Base-by-base conservation (phyloP, 2,888 invertebrate species). In the Calephelis perditalis region DNA sequence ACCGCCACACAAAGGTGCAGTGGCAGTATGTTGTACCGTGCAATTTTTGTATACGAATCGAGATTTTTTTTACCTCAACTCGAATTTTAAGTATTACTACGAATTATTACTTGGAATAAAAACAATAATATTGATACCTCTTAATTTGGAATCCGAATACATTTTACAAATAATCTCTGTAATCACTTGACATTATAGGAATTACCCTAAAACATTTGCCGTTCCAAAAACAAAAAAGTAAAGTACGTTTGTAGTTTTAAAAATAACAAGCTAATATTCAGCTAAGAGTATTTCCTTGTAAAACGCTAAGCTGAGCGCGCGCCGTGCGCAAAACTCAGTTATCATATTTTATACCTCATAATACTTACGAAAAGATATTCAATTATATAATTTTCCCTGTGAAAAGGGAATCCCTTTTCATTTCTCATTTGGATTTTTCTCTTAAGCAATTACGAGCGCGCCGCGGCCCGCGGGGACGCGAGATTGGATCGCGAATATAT, bases 361-460 rank as follows among this genome's bases (percentile, higher is more conserved):
- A 89, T 89, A 82, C 88, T 88, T 86, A 88, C 82, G 86, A 84
- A 82, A 74, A 87, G 86, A 88, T 89, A 90, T 90, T 89, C 86
- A 88, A 90, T 90, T 89, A 90, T 88, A 84, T 88, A 88, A 89
- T 88, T 88, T 88, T 87, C 86, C 82, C 83, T 85, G 81, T 82
- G 82, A 82, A 87, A 85, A 86, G 82, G 84, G 86, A 86, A 81
- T 87, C 86, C 86, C 87, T 87, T 88, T 88, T 88, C 86, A 88
- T 89, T 90, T 90, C 86, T 90, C 88, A 89, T 89, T 89, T 88
- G 89, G 88, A 90, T 90, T 89, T 89, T 89, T 89, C 89, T 89
- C 88, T 88, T 89, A 89, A 88, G 87, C 88, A 89, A 90, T 90
- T 89, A 90, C 81, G 74, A 70, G 76, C 68, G 71, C 74, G 86